Evolutionary conservation across 2,888 invertebrate genomes (phyloP), one percentile per base, ranked within the genome.

Genomic region (Epistrophella euchroma): DNA sequence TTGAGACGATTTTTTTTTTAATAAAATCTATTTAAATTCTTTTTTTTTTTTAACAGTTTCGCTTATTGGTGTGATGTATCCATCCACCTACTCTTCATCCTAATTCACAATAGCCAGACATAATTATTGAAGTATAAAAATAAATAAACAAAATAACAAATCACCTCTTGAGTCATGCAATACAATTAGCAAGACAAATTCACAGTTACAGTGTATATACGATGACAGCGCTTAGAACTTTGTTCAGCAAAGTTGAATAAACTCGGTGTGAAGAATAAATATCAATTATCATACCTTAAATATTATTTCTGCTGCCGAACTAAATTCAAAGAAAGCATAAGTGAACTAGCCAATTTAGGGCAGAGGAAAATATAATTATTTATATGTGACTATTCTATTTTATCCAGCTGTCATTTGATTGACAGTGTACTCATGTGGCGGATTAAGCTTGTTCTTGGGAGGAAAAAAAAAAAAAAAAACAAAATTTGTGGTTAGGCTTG

Each of bases 131-230:
- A 17, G 10, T 58, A 15, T n/a, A 7, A 15, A 62, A 22, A 32
- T 25, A 2, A 3, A n/a, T 25, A 32, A 64, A 28, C 28, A 43
- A 10, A 22, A 22, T 13, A 50, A 50, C 11, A 43, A 50, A 50
- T 50, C 22, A 60, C 22, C 52, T 60, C 77, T 43, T 82, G 72
- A 82, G 60, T 82, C 82, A 82, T 77, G 66, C 52, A 15, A 13
- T 15, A 43, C 52, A 82, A 82, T 82, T 82, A 58, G 66, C 60
- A 47, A 52, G 43, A 40, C 19, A 35, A 37, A 9, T 7, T 5
- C 13, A 52, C 52, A 52, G 52, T 52, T 52, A 52, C 15, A n/a
- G 7, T 52, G 28, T 52, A 13, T 50, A 0, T 22, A 15, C 25
- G 52, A 52, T 25, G 15, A 25, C 15, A 52, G 13, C 50, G 13